Conservation (phyloP, 2,113 vertebrate species). For the Pogona vitticeps region DNA sequence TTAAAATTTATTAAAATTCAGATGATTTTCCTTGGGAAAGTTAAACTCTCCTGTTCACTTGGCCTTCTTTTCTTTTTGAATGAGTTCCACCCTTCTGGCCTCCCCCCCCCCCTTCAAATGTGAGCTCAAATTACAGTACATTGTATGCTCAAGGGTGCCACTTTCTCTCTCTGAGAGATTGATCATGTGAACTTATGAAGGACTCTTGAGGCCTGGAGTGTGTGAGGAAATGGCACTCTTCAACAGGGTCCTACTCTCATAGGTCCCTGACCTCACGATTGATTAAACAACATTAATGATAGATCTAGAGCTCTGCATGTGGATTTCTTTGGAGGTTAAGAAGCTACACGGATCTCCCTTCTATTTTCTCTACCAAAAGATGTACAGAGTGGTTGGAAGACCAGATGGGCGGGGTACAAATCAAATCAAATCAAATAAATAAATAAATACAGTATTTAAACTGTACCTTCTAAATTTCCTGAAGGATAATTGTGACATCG, state of each 20-base stretch:
- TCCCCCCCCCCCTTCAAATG: neutral
- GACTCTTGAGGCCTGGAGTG: neutral
- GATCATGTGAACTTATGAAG: neutral
- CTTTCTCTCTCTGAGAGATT: neutral
- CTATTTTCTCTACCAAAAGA: neutral
- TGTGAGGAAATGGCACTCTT: neutral
- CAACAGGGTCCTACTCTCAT: neutral
- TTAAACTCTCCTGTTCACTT: rapidly evolving
- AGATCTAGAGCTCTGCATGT: neutral
- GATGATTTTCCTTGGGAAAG: neutral
- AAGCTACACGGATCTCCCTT: neutral
- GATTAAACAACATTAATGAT: neutral
- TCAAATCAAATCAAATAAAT: too few species aligned
- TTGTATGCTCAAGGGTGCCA: neutral
- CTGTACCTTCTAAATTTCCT: neutral
- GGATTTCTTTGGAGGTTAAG: neutral
- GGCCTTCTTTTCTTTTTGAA: neutral
- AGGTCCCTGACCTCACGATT: neutral
- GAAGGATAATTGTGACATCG: neutral
- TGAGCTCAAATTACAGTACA: neutral
- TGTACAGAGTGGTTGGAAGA: too few species aligned
- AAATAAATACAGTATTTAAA: too few species aligned
- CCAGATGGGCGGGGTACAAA: too few species aligned
- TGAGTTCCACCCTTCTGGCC: neutral
- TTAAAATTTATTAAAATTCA: neutral